A percentile compares a stretch with the other conserved stretches of the same genome.
phyloP scores from a whole-genome alignment of 2,888 invertebrate species.

The Automeris io region DNA sequence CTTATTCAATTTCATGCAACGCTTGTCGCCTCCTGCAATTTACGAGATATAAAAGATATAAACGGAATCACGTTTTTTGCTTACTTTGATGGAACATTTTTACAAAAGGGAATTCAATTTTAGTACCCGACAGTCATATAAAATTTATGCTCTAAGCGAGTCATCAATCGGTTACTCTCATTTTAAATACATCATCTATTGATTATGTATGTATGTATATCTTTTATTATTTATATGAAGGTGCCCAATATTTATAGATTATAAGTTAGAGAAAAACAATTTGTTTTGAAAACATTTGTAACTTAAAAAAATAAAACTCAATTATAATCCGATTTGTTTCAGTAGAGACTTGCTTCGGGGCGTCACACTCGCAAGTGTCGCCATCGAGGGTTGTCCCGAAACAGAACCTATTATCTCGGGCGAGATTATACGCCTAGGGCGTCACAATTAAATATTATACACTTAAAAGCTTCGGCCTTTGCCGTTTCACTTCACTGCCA shows the following conservation, averaged over 20 bases:
- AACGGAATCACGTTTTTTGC: conserved; percentile 77
- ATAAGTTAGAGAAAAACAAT: not conserved
- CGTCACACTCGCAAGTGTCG: conserved; percentile 71
- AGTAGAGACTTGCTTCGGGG: conserved; percentile 64
- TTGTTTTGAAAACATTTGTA: conserved; percentile 38
- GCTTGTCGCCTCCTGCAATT: conserved; percentile 78
- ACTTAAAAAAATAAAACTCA: conserved; percentile 58
- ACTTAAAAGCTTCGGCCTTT: conserved; percentile 78
- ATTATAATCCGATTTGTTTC: conserved; percentile 74
- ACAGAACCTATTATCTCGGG: conserved; percentile 78
- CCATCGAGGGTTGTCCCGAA: conserved; percentile 71
- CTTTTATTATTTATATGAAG: too few relatives aligned
- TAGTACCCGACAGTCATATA: conserved; percentile 61
- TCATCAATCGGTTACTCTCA: not conserved
- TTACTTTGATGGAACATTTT: conserved; percentile 76
- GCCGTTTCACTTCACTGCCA: conserved; percentile 76
- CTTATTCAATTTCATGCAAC: conserved; percentile 78
- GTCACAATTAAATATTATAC: conserved; percentile 78
- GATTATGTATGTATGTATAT: too few relatives aligned
- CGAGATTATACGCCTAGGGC: conserved; percentile 78
- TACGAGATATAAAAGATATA: conserved; percentile 78
- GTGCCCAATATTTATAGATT: not conserved
- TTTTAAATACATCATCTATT: not conserved
- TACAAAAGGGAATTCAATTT: conserved; percentile 74
- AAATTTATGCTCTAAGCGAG: conserved; percentile 51